Evolutionary conservation across 1,140 invertebrate species (phyloP), one percentile per base, ranked within the genome.

Genomic region (Linepithema humile): DNA sequence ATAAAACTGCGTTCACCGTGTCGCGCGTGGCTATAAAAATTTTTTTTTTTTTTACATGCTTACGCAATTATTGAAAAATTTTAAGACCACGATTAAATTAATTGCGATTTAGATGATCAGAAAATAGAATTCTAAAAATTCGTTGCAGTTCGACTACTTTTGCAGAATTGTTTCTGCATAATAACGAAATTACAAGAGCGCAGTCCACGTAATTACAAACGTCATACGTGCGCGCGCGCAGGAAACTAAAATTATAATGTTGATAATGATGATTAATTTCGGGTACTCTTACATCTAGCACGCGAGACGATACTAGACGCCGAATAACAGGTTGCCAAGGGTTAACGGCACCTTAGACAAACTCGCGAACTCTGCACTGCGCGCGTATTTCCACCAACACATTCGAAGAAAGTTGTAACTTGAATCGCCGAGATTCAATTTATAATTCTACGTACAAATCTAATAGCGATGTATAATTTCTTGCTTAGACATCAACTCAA

Each of bases 241-340:
- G n/a, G n/a, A n/a, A 59, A 26, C 17, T 35, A 4, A 77, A 50
- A 77, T 53, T 65, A 35, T 12, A 64, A 64, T 23, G 26, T 15
- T 64, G 57, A 75, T 48, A 77, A 77, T 35, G 40, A n/a, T 50
- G 29, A 65, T 23, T 40, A 40, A 64, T 65, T 65, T 50, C 43
- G 59, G 15, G n/a, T n/a, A n/a, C 15, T 48, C 20, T 64, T 43
- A 6, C 3, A n/a, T 77, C 29, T 48, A 64, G 29, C 38, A 32
- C 73, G 59, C 40, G 40, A 64, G 40, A 17, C 20, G 32, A 57
- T 29, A 64, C 38, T 50, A 45, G 20, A 40, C 29, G 32, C 32
- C 20, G 20, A 26, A 62, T 62, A 75, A 45, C 55, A 62, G 38
- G 23, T 74, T 74, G n/a, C 17, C 23, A 32, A 60, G 45, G 72